These are phyloP conservation scores for Callaeas wilsoni DNA, from an alignment of 2,113 vertebrate species.

Conservation along the genomic window DNA sequence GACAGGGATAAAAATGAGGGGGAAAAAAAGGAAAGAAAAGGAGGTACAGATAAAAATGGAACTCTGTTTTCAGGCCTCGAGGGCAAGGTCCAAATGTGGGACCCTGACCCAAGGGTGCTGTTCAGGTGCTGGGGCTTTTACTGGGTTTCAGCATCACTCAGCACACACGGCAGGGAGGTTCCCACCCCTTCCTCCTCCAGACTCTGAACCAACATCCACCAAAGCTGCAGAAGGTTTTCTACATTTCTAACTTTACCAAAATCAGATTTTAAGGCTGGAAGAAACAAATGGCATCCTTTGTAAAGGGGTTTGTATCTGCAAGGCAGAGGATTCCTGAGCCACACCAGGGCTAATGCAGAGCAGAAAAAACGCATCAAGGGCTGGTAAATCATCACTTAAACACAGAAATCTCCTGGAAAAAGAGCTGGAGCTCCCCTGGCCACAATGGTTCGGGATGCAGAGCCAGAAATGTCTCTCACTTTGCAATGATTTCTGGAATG, in stretches of 20 bases:
- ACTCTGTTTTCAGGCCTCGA: neutral
- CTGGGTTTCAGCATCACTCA: neutral
- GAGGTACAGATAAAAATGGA: neutral
- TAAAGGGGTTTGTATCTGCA: neutral
- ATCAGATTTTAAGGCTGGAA: neutral
- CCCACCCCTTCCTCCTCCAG: neutral
- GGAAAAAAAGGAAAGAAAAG: neutral
- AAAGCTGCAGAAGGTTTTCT: neutral
- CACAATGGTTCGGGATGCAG: neutral
- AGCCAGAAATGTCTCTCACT: neutral
- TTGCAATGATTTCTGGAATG: neutral
- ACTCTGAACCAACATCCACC: neutral
- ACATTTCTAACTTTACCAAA: neutral
- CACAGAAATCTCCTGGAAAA: neutral
- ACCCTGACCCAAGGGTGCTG: neutral
- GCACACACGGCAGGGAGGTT: neutral
- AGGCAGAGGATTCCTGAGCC: neutral
- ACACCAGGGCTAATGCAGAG: neutral
- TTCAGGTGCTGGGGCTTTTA: neutral
- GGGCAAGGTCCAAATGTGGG: neutral
- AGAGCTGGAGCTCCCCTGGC: neutral
- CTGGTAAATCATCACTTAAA: neutral
- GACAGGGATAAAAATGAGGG: neutral
- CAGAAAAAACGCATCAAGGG: neutral
- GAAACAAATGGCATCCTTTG: neutral